phyloP scores from a whole-genome alignment of 2,888 invertebrate species.

The Eristalinus aeneus region DNA sequence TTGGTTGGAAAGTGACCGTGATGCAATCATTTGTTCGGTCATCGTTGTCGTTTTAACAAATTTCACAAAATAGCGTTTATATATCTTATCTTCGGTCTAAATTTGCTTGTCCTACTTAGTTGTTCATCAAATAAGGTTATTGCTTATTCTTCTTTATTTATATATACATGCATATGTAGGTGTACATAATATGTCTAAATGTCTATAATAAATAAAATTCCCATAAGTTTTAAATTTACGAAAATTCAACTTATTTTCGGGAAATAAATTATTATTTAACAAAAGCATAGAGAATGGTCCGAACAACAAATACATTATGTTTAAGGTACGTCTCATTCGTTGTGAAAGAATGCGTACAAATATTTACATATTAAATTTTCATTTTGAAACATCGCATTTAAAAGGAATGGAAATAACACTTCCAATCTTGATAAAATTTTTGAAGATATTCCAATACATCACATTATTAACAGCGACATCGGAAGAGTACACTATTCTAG shows the following conservation, averaged over 20 bases:
- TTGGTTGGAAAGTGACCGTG: constrained; percentile 46
- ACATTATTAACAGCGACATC: neutral
- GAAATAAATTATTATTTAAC: constrained; percentile 28
- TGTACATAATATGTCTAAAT: no score
- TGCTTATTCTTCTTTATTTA: no score
- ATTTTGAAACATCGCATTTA: no score
- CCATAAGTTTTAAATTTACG: neutral
- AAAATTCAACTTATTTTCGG: neutral
- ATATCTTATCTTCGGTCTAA: no score
- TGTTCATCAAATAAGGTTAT: no score
- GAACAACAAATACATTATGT: constrained; percentile 35
- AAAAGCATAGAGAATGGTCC: neutral
- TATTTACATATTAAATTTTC: neutral
- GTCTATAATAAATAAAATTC: neutral
- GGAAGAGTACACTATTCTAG: neutral
- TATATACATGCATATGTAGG: no score
- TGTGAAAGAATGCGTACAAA: neutral
- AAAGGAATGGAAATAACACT: no score
- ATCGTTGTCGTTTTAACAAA: constrained; percentile 53
- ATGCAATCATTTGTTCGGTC: constrained; percentile 46
- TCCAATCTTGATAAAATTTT: neutral
- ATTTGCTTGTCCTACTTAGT: no score
- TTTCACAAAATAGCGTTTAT: constrained; percentile 46
- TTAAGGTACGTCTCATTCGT: constrained; percentile 26
- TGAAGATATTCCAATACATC: neutral